Base-by-base conservation (phyloP, 2,113 vertebrate species). In the Macrotus californicus region DNA sequence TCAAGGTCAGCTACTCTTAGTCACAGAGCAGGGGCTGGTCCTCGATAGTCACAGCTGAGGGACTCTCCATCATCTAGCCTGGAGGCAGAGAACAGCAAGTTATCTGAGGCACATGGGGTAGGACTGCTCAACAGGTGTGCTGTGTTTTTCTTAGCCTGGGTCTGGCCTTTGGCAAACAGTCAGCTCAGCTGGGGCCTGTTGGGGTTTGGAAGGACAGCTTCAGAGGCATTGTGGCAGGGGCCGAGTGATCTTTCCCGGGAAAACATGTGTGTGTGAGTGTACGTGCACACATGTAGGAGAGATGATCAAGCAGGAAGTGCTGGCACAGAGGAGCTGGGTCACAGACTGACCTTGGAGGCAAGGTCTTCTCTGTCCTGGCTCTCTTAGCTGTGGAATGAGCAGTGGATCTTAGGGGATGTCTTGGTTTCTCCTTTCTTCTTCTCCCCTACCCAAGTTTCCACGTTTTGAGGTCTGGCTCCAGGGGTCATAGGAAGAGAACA, bases 141-240 rank as follows among this genome's bases (percentile, higher is more conserved):
- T n/a, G 12, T 93, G 61, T 82, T 96, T 92, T 72, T 64, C 67
- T 87, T 18, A 59, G 46, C 41, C 87, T 84, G 52, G 52, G 52
- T 77, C 54, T 94, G 39, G 67, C 43, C 83, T 80, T 93, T 87
- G 81, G 76, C 66, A n/a, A 69, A 90, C 75, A n/a, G 31, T 85
- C 83, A 43, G 50, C 67, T 92, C 87, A 64, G 41, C 31, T 86
- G n/a, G 39, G 41, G 39, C 61, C 64, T 73, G 4, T 10, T 59
- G 22, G 52, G 36, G 2, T 91, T 95, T 94, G 67, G 52, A 84
- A 87, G 93, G 73, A 48, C 46, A 59, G 64, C 22, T 66, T 93
- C 79, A 70, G 43, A 52, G 29, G 73, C 41, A 15, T 34, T 11
- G 6, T n/a, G 34, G 39, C 34, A 75, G 29, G 21, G 87, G 43